phyloP scores from a whole-genome alignment of 53 echinoderm and acorn worm species.

The Luidia sarsii region DNA sequence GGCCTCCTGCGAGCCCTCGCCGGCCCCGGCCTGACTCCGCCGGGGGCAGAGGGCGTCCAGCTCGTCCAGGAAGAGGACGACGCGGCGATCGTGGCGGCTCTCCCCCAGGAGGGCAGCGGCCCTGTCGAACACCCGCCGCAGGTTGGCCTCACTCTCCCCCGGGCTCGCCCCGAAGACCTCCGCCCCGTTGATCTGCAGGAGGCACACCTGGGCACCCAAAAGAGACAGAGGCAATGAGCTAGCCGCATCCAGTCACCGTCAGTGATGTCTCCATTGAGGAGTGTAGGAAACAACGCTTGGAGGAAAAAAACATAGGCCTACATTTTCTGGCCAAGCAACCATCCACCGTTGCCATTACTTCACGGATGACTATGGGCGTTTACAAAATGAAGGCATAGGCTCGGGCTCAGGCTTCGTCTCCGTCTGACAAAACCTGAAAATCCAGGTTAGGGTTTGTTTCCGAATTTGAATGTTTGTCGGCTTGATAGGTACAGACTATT shows the following conservation, averaged over 20 bases:
- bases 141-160: conserved; percentile 63
- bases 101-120: conserved; percentile 38
- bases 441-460: too few relatives aligned
- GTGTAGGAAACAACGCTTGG: too few relatives aligned
- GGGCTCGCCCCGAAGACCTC: conserved; percentile 66
- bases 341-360: background rate
- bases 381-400: too few relatives aligned
- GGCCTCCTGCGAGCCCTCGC: conserved; percentile 52
- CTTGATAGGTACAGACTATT: too few relatives aligned
- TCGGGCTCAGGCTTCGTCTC: too few relatives aligned
- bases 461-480: too few relatives aligned
- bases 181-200: conserved; percentile 56
- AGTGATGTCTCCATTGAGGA: background rate
- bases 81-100: conserved; percentile 11
- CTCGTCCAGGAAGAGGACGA: conserved; percentile 65
- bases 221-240: background rate
- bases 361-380: too few relatives aligned
- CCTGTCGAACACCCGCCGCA: conserved; percentile 46
- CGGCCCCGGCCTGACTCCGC: conserved; percentile 13
- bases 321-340: background rate
- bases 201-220: conserved; percentile 15
- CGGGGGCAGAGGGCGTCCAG: conserved; percentile 65
- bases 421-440: too few relatives aligned
- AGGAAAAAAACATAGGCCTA: too few relatives aligned
- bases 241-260: background rate